phyloP scores from a whole-genome alignment of 2,888 invertebrate genomes.

The Rambutsinella grinnellia region DNA sequence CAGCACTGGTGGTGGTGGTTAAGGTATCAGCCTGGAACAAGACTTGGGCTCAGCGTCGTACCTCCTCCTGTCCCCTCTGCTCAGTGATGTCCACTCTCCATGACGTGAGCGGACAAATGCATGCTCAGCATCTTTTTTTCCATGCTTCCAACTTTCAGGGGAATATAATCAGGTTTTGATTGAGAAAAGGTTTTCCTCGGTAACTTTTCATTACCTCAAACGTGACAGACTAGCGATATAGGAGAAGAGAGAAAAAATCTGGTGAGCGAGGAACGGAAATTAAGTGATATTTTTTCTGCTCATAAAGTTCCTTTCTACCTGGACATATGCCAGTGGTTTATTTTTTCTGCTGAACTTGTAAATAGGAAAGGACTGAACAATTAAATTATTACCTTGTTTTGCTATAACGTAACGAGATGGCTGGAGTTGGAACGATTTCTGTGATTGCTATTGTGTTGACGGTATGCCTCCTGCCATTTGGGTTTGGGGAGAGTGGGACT shows the following conservation, averaged over 20 bases:
- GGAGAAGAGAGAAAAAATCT: neutral
- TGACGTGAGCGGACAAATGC: neutral
- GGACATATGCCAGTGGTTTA: conserved; percentile 23
- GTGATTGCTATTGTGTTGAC: neutral
- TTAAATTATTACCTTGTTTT: too few species aligned
- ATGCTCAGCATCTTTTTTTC: neutral
- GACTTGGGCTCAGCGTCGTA: too few species aligned
- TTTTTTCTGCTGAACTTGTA: neutral
- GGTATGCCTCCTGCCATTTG: neutral
- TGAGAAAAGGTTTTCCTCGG: too few species aligned
- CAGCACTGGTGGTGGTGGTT: too few species aligned
- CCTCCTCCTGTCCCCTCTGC: too few species aligned
- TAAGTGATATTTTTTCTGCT: neutral
- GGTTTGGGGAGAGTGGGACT: neutral
- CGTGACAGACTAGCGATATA: conserved; percentile 4
- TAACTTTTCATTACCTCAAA: neutral
- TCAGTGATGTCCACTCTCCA: neutral
- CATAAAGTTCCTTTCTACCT: conserved; percentile 9
- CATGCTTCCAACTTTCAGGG: neutral
- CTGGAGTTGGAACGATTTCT: neutral
- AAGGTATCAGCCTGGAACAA: too few species aligned
- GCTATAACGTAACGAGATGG: too few species aligned
- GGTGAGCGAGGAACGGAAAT: neutral
- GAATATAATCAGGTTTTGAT: neutral
- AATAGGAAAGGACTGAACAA: neutral